phyloP scores from a whole-genome alignment of 2,113 vertebrate genomes.

The Acinonyx jubatus region DNA sequence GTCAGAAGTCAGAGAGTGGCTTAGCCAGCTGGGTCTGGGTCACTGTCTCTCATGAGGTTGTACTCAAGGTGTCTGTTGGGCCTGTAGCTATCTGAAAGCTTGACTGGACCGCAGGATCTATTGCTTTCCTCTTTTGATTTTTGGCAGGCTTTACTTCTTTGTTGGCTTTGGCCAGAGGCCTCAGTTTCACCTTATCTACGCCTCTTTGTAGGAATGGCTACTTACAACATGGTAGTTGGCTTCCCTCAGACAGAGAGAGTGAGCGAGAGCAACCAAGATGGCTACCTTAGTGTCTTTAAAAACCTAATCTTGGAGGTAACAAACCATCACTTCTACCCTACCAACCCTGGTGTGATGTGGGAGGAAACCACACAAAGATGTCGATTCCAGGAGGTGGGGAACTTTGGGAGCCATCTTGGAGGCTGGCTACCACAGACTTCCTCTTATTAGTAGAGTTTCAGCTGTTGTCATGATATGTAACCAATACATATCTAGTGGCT shows the following conservation, averaged over 20 bases:
- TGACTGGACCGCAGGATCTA: neutral
- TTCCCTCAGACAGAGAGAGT: neutral
- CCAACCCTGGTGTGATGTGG: fast-evolving
- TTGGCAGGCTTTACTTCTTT: neutral
- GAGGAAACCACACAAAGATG: neutral
- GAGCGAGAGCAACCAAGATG: neutral
- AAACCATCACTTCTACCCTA: neutral
- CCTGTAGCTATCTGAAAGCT: neutral
- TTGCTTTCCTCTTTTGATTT: neutral
- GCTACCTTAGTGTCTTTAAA: neutral
- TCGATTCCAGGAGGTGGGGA: neutral
- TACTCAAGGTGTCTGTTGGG: neutral
- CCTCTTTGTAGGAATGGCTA: neutral
- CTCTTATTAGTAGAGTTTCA: neutral
- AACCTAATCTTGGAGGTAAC: neutral
- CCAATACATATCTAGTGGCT: neutral
- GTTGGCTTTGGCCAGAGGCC: neutral
- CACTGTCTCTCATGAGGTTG: neutral
- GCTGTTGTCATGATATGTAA: neutral
- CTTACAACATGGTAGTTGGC: neutral
- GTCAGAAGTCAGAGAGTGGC: neutral
- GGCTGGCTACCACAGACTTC: neutral
- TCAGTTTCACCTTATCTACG: neutral
- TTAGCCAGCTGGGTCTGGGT: neutral
- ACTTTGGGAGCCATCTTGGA: neutral